A percentile compares a stretch with the other conserved stretches of the same genome.
Conservation (phyloP, 2,797 vertebrate genomes). For the Cuniculus paca region DNA sequence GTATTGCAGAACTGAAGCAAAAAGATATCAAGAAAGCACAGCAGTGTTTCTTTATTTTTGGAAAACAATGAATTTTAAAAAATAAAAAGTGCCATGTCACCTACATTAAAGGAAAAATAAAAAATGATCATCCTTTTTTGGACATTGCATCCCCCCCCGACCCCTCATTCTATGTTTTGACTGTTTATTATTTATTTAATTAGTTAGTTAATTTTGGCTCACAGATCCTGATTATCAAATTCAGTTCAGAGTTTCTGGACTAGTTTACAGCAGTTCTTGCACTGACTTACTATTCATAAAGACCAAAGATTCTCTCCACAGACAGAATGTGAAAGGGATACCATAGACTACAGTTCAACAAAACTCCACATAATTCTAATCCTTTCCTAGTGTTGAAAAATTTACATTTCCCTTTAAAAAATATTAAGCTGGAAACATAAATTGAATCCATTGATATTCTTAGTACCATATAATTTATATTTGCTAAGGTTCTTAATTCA, state of each 20-base stretch:
- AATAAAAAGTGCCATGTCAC: background rate
- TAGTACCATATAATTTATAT: background rate
- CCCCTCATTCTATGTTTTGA: background rate
- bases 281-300: background rate
- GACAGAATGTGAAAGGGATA: background rate
- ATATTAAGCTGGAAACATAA: background rate
- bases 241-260: background rate
- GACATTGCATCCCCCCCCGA: background rate
- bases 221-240: background rate
- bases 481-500: slow-evolving; percentile 2
- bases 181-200: background rate
- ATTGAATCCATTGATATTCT: background rate
- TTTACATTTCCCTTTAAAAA: background rate
- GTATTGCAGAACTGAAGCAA: background rate
- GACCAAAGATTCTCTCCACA: background rate
- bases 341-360: background rate
- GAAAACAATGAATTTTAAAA: background rate
- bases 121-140: background rate
- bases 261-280: background rate
- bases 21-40: slow-evolving; percentile 3
- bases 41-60: background rate
- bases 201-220: background rate
- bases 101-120: slow-evolving; percentile 2
- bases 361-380: background rate
- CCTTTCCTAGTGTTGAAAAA: background rate